phyloP scores from a whole-genome alignment of 2,797 vertebrate genomes.

The Cuculus canorus region DNA sequence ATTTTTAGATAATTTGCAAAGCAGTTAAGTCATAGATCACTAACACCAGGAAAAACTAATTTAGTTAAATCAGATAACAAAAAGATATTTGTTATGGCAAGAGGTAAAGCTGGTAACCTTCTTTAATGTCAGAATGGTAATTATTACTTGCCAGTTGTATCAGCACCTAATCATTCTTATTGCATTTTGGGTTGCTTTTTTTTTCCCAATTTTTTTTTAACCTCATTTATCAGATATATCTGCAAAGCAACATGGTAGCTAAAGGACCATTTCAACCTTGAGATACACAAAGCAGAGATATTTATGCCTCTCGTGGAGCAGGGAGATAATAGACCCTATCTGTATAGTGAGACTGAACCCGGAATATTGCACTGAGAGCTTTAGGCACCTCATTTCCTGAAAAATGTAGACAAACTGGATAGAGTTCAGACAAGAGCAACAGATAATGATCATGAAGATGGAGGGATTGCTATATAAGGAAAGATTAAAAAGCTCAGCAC shows the following conservation, averaged over 20 bases:
- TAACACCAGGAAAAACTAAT: not conserved
- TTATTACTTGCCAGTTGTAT: not conserved
- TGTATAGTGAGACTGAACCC: not conserved
- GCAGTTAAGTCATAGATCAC: not conserved
- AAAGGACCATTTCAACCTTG: constrained; percentile 45
- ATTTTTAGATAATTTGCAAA: not conserved
- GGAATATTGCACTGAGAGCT: constrained; percentile 12
- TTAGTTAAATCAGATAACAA: not conserved
- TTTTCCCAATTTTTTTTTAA: not conserved
- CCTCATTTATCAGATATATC: constrained; percentile 24
- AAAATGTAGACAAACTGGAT: constrained; percentile 16
- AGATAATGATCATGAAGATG: constrained; percentile 9
- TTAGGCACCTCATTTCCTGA: constrained; percentile 24
- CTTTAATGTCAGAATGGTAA: not conserved
- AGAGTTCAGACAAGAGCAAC: constrained; percentile 3
- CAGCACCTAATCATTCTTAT: not conserved
- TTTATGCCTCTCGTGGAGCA: constrained; percentile 27
- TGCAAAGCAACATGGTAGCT: constrained; percentile 37
- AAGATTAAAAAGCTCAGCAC: not conserved
- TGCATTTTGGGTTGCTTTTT: not conserved
- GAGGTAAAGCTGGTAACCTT: not conserved
- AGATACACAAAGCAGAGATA: constrained; percentile 29
- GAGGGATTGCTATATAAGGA: not conserved
- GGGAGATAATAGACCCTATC: constrained; percentile 36
- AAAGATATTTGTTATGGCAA: not conserved